Conservation (phyloP, 2,888 invertebrate genomes). For the Dryadula phaetusa region DNA sequence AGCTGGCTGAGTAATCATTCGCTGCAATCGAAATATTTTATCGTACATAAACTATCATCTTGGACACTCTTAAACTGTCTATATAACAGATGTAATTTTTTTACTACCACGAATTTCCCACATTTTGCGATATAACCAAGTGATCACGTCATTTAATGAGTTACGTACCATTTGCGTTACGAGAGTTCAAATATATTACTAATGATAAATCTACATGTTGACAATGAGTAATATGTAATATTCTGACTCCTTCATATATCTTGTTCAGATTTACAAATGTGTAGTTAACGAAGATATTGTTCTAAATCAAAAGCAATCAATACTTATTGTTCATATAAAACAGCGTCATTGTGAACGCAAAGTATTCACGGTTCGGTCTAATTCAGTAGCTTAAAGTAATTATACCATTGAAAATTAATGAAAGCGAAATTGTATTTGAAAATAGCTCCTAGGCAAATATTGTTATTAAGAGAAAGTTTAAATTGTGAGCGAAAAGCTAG, state of each 20-base stretch:
- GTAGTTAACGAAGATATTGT: slow-evolving; percentile 20
- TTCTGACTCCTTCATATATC: not conserved
- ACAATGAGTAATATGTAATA: not conserved
- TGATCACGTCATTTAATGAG: not conserved
- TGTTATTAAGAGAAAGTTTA: slow-evolving; percentile 59
- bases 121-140: no score
- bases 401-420: slow-evolving; percentile 47
- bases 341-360: slow-evolving; percentile 17
- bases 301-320: slow-evolving; percentile 28
- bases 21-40: slow-evolving; percentile 1
- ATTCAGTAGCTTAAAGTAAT: slow-evolving; percentile 42
- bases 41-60: not conserved
- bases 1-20: slow-evolving; percentile 8
- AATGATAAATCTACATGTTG: not conserved
- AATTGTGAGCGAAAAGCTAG: slow-evolving; percentile 56
- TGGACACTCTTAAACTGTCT: not conserved
- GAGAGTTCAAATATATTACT: no score
- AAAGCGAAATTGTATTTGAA: slow-evolving; percentile 45
- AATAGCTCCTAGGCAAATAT: slow-evolving; percentile 49
- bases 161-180: not conserved
- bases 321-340: not conserved
- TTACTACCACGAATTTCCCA: no score
- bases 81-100: no score
- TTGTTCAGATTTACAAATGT: not conserved
- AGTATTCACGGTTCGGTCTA: slow-evolving; percentile 35